Conservation (phyloP, 2,113 vertebrate species). For the Cryptoleucopteryx plumbea region DNA sequence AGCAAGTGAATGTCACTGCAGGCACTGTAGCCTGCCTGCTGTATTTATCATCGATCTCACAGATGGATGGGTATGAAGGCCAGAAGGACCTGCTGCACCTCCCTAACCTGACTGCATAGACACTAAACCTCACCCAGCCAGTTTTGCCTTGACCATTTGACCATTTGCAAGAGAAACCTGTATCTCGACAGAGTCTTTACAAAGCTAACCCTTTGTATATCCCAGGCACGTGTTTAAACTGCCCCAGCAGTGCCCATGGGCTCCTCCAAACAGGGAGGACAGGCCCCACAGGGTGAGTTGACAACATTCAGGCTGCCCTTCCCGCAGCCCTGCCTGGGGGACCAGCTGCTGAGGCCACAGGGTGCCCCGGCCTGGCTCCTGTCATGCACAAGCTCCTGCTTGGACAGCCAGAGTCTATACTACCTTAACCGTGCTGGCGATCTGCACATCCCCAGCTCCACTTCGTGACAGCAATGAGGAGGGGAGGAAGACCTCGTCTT, state of each 20-base stretch:
- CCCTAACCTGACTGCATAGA: neutral
- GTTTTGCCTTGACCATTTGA: neutral
- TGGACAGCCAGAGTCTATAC: neutral
- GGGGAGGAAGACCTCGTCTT: neutral
- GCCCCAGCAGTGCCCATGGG: neutral
- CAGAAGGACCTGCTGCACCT: neutral
- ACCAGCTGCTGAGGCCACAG: neutral
- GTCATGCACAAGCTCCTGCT: neutral
- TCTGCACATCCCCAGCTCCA: neutral
- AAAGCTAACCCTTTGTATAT: neutral
- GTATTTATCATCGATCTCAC: neutral
- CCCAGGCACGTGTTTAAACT: neutral
- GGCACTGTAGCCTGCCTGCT: neutral
- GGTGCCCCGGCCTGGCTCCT: neutral
- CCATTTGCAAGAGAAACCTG: neutral
- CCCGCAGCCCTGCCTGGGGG: neutral
- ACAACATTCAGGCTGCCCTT: neutral
- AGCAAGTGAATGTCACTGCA: neutral
- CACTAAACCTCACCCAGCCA: neutral
- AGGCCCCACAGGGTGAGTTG: fast-evolving
- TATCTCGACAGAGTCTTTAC: neutral
- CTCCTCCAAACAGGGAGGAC: fast-evolving
- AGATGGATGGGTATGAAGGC: neutral
- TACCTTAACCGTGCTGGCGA: neutral
- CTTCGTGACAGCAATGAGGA: neutral